These are phyloP conservation scores for Loris lydekkerianus DNA, from an alignment of 2,797 vertebrate species.

Conservation along the genomic window DNA sequence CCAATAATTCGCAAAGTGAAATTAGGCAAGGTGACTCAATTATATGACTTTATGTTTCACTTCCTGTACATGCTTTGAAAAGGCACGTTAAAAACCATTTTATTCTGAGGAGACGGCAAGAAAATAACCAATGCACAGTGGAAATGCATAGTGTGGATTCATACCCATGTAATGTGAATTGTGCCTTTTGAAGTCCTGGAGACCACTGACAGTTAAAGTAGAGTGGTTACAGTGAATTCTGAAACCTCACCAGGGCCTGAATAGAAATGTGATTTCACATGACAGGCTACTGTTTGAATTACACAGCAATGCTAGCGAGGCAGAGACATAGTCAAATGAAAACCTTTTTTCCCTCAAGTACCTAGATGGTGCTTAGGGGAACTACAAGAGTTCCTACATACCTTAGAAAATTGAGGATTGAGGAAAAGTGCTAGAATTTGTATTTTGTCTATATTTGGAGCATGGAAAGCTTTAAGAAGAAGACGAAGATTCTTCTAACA, in stretches of 20 bases:
- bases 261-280: neutral
- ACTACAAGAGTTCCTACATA: neutral
- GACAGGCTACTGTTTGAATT: neutral
- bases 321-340: neutral
- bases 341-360: neutral
- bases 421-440: neutral
- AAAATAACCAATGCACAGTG: conserved; percentile 20
- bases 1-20: conserved; percentile 69
- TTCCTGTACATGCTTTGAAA: conserved; percentile 51
- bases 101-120: neutral
- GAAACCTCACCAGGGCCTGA: neutral
- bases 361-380: neutral
- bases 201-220: conserved; percentile 1
- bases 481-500: neutral
- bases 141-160: neutral
- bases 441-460: neutral
- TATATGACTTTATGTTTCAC: conserved; percentile 61
- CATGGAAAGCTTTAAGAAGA: neutral
- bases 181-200: neutral
- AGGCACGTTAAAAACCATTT: conserved; percentile 44
- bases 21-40: conserved; percentile 74
- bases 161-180: neutral
- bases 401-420: neutral
- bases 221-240: conserved; percentile 13
- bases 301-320: neutral